Base-by-base conservation (phyloP, 2,797 vertebrate species). In the Stomatorhinus walkeri region DNA sequence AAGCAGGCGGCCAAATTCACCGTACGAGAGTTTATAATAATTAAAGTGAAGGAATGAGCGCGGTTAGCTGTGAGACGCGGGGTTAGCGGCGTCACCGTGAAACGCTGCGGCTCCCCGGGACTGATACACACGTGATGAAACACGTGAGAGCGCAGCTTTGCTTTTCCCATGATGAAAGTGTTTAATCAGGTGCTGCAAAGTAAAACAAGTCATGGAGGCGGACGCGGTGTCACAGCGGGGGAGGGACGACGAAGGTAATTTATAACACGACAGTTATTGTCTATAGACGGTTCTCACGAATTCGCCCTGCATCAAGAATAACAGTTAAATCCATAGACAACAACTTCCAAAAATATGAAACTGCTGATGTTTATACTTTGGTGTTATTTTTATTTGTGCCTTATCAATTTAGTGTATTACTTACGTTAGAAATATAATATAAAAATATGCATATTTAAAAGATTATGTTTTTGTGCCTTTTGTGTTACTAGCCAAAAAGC, bases 141-240 rank as follows among this genome's bases (percentile, higher is more conserved):
- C 36, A 14, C 64, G 88, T 40, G 79, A 68, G 81, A 72, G 36
- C 19, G 12, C 79, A 84, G 88, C 79, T 59, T 61, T 16, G 52
- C 54, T 64, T 89, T 85, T 49, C 79, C 54, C 46, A 64, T 40
- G 59, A 89, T 40, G 59, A 64, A 24, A 72, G 43, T 86, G 48
- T 85, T 89, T 85, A 68, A 68, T 89, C 88, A 89, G 88, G 88
- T 64, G 81, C 48, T 68, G 76, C 36, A 48, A 88, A 84, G 36
- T 59, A 61, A 84, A 61, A 28, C 76, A 88, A 5, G 49, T 22
- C 49, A 22, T 59, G 51, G 4, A 88, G 54, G 81, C 14, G 81
- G 76, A 22, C 88, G 6, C 24, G 51, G 84, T 48, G 43, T 85
- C 43, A 48, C 43, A 5, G 32, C 68, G 32, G 68, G 68, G 68